Evolutionary conservation across 2,797 vertebrate species (phyloP).

Genomic region (Malacoraja senta): DNA sequence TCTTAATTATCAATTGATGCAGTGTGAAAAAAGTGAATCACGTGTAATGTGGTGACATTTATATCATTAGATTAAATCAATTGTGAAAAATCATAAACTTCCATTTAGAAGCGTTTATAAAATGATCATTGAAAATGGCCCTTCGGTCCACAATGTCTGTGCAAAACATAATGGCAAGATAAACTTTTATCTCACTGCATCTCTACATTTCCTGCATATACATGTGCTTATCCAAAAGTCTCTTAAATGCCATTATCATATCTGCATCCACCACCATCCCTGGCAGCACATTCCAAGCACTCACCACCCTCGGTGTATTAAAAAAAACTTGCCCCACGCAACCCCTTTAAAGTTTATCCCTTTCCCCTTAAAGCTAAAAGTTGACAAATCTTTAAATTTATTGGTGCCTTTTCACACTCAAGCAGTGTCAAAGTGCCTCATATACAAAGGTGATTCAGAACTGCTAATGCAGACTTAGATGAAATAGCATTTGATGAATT

Average conservation of each 20-base stretch:
- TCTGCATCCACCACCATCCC: no score
- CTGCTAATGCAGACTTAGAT: not conserved
- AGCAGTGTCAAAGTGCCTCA: not conserved
- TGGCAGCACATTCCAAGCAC: no score
- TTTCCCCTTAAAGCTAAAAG: not conserved
- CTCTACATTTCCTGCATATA: no score
- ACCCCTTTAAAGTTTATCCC: no score
- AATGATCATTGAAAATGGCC: not conserved
- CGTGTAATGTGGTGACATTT: not conserved
- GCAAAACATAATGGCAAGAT: no score
- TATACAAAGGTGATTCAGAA: not conserved
- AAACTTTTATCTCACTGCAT: no score
- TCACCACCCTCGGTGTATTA: no score
- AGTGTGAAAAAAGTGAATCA: not conserved
- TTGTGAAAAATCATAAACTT: not conserved
- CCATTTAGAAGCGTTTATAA: not conserved
- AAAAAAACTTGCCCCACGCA: no score
- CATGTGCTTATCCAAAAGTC: no score
- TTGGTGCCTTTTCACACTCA: not conserved
- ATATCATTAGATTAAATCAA: not conserved
- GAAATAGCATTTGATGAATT: not conserved
- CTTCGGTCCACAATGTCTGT: no score
- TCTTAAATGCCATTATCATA: no score
- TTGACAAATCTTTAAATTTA: not conserved
- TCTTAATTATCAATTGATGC: not conserved